Conservation (phyloP, 2,113 vertebrate genomes). For the Oxygymnocypris stewartii region DNA sequence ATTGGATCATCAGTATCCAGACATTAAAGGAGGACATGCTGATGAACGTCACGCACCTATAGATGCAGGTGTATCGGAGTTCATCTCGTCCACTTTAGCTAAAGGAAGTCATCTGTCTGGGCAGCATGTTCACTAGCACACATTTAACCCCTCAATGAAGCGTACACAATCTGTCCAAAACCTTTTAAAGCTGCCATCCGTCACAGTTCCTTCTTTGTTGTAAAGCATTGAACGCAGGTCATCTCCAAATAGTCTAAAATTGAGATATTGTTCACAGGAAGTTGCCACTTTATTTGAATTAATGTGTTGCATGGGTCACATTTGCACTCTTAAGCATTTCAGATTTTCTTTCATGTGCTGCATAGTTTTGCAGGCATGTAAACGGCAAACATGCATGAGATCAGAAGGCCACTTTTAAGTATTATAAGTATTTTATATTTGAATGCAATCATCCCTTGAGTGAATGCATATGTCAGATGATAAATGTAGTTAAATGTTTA, state of each 20-base stretch:
- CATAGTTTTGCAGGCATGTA: background rate
- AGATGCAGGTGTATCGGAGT: slow-evolving; percentile 41
- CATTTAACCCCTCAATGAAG: slow-evolving; percentile 59
- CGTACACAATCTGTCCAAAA: slow-evolving; percentile 70
- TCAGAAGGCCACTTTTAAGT: background rate
- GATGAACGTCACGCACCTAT: slow-evolving; percentile 24
- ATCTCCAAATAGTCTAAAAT: slow-evolving; percentile 47
- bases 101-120: slow-evolving; percentile 53
- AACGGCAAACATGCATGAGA: background rate
- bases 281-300: background rate
- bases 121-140: slow-evolving; percentile 40
- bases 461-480: background rate
- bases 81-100: slow-evolving; percentile 17
- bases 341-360: background rate
- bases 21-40: background rate
- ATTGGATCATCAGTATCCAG: background rate
- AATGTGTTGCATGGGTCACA: background rate
- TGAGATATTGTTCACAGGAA: slow-evolving; percentile 43
- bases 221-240: slow-evolving; percentile 59
- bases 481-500: background rate
- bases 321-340: background rate
- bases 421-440: background rate
- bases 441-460: background rate
- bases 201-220: slow-evolving; percentile 53
- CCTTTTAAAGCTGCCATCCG: slow-evolving; percentile 69